These are phyloP conservation scores for Carassius gibelio DNA, from an alignment of 2,113 vertebrate genomes.

Conservation along the genomic window DNA sequence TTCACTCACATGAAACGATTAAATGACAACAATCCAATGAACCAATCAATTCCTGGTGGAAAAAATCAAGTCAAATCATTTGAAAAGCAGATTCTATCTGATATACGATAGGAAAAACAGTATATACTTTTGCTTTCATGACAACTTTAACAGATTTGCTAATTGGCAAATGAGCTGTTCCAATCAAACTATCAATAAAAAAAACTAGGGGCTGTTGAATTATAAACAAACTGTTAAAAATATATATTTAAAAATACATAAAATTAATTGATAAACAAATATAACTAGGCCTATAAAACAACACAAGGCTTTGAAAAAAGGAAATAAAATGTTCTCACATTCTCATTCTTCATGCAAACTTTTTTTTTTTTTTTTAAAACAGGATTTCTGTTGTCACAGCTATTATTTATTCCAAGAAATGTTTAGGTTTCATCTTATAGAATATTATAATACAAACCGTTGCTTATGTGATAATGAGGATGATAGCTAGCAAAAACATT, in stretches of 20 bases:
- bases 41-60: neutral
- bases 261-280: neutral
- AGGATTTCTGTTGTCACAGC: neutral
- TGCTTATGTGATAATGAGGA: constrained; percentile 24
- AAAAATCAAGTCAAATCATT: neutral
- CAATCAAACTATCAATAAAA: neutral
- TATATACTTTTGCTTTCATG: neutral
- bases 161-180: neutral
- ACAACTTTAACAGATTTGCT: neutral
- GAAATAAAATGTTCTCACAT: neutral
- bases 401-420: neutral
- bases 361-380: neutral
- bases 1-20: neutral
- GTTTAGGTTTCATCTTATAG: constrained; percentile 25
- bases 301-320: neutral
- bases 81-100: neutral
- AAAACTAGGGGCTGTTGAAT: neutral
- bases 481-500: constrained; percentile 45
- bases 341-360: neutral
- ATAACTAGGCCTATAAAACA: neutral
- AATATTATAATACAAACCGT: constrained; percentile 28
- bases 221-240: neutral
- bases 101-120: neutral
- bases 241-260: neutral
- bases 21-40: neutral